Conservation (phyloP, 2,113 vertebrate genomes). For the Crotalus tigris region DNA sequence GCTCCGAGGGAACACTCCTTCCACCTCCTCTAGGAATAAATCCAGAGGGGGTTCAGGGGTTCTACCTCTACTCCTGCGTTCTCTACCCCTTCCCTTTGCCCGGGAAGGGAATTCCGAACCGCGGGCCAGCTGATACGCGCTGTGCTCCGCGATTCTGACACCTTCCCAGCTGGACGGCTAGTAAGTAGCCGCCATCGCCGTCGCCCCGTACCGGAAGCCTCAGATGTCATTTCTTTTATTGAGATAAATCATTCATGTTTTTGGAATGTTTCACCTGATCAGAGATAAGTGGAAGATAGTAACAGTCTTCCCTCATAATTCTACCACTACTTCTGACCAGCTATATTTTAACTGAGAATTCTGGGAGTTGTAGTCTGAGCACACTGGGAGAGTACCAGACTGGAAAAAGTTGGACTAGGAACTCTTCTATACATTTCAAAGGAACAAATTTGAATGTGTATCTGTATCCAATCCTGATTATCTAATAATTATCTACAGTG, state of each 20-base stretch:
- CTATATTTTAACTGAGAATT: background rate
- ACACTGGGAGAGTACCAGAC: background rate
- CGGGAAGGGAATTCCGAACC: too few relatives aligned
- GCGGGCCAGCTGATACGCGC: too few relatives aligned
- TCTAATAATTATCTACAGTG: background rate
- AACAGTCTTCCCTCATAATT: background rate
- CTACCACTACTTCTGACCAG: background rate
- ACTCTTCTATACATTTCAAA: background rate
- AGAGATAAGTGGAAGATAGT: background rate
- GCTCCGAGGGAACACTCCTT: too few relatives aligned
- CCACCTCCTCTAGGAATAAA: too few relatives aligned
- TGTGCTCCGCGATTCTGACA: too few relatives aligned
- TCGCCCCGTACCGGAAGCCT: too few relatives aligned
- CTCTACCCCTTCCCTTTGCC: too few relatives aligned
- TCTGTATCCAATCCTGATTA: background rate
- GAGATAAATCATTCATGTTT: conserved; percentile 15
- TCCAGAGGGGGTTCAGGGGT: too few relatives aligned
- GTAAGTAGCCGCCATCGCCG: too few relatives aligned
- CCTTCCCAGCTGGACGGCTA: too few relatives aligned
- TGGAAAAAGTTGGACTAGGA: background rate
- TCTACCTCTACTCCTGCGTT: too few relatives aligned
- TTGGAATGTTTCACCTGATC: background rate
- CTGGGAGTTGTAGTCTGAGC: background rate
- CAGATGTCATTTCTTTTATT: conserved; percentile 30
- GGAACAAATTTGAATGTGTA: background rate